phyloP scores from a whole-genome alignment of 2,888 invertebrate genomes.

The Aphidius colemani region DNA sequence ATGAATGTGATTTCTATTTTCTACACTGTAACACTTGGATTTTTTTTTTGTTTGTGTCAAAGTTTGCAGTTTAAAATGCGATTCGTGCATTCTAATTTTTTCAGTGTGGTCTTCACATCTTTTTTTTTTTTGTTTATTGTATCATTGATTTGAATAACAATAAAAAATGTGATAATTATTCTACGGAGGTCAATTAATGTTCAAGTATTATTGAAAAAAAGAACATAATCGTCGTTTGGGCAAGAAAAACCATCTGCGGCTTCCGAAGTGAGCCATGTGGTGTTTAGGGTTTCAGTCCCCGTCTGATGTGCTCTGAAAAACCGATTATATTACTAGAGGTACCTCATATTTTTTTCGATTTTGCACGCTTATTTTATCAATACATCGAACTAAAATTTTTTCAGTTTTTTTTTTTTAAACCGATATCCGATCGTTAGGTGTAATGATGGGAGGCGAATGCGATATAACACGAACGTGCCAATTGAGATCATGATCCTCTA shows the following conservation, averaged over 20 bases:
- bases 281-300: conserved; percentile 21
- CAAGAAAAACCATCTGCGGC: conserved; percentile 55
- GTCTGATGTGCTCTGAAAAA: conserved; percentile 20
- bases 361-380: conserved; percentile 16
- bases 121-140: neutral
- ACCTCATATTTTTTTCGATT: conserved; percentile 14
- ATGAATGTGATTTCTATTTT: too few species aligned
- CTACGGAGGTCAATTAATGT: too few species aligned
- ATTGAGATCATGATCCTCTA: neutral
- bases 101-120: too few species aligned
- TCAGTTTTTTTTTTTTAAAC: conserved; percentile 17
- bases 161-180: conserved; percentile 44
- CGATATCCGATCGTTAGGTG: conserved; percentile 10
- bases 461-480: conserved; percentile 19
- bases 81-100: too few species aligned
- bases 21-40: too few species aligned
- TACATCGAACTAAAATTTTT: neutral
- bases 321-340: conserved; percentile 18
- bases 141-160: conserved; percentile 39
- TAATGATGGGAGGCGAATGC: conserved; percentile 6
- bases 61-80: too few species aligned
- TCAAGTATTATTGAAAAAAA: conserved; percentile 36
- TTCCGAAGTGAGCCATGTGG: conserved; percentile 45
- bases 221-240: conserved; percentile 50
- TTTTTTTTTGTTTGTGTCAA: too few species aligned